phyloP scores from a whole-genome alignment of 2,797 vertebrate genomes.

The Anableps anableps region DNA sequence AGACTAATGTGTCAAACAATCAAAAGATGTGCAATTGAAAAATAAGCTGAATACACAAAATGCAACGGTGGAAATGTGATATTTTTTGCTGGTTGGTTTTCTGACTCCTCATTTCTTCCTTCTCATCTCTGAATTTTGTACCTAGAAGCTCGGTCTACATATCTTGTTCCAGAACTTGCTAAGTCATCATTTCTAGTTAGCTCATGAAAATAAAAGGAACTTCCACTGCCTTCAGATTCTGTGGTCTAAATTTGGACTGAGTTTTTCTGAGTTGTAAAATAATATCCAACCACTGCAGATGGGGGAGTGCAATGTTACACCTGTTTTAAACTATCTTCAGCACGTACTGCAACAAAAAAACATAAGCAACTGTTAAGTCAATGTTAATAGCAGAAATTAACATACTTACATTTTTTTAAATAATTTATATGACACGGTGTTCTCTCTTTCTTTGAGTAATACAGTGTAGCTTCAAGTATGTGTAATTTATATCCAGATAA shows the following conservation, averaged over 20 bases:
- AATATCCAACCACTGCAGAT: neutral
- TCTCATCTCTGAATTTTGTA: conserved; percentile 28
- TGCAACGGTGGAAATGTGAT: neutral
- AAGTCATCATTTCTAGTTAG: conserved; percentile 50
- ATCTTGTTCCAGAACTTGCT: conserved; percentile 23
- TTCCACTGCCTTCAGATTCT: neutral
- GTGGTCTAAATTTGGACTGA: conserved; percentile 15
- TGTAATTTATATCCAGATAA: neutral
- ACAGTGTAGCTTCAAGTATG: neutral
- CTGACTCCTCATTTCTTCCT: neutral
- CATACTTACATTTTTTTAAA: neutral
- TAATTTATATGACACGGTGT: neutral
- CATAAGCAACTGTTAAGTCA: neutral
- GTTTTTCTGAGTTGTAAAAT: conserved; percentile 15
- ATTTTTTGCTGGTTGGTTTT: neutral
- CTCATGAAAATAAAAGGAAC: conserved; percentile 14
- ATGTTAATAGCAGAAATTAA: neutral
- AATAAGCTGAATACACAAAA: neutral
- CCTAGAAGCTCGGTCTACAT: conserved; percentile 4
- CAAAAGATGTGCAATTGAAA: neutral
- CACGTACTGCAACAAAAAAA: neutral
- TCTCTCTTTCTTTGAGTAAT: neutral
- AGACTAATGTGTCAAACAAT: neutral
- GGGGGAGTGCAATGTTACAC: neutral
- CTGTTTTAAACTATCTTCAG: neutral